Evolutionary conservation across 2,113 vertebrate species (phyloP), one percentile per base, ranked within the genome.

Genomic region (Otis tarda): DNA sequence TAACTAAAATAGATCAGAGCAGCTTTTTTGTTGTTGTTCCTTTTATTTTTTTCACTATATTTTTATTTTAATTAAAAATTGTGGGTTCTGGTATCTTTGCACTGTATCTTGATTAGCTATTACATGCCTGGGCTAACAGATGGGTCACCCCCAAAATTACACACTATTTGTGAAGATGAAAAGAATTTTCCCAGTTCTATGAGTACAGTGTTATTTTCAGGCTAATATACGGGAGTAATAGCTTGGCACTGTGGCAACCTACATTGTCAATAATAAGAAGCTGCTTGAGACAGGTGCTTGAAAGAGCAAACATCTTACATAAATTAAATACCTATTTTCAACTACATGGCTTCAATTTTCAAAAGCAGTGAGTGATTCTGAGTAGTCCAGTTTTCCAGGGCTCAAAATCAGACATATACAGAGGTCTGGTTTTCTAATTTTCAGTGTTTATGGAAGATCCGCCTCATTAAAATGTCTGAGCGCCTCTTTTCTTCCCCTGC

Each of bases 1-100:
- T 37, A 56, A 97, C 88, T 37, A 93, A 98, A 98, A 98, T 98
- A 98, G 95, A 92, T 91, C 79, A 80, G 9, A 10, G 18, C n/a
- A 69, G 87, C 63, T 68, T 92, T 96, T 91, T 88, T 74, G 52
- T 33, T 83, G n/a, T 21, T 84, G 43, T 88, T 56, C 14, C 24
- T 91, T 87, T 89, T 60, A 39, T 31, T 37, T 85, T 93, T 60
- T 4, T 18, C 22, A 6, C 7, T 57, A n/a, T 83, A 43, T 96
- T 88, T 95, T 88, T n/a, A 89, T 82, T 92, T 92, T 69, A 94
- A 92, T 93, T 94, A 90, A 74, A 41, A 87, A 68, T 69, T 56
- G 49, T 9, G 43, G 21, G 25, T 69, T 59, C 67, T 83, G 47
- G 20, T 96, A 82, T 92, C 87, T 96, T 94, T 93, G 9, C 9